Conservation (phyloP, 2,797 vertebrate species). For the Euphonia xanthogaster region DNA sequence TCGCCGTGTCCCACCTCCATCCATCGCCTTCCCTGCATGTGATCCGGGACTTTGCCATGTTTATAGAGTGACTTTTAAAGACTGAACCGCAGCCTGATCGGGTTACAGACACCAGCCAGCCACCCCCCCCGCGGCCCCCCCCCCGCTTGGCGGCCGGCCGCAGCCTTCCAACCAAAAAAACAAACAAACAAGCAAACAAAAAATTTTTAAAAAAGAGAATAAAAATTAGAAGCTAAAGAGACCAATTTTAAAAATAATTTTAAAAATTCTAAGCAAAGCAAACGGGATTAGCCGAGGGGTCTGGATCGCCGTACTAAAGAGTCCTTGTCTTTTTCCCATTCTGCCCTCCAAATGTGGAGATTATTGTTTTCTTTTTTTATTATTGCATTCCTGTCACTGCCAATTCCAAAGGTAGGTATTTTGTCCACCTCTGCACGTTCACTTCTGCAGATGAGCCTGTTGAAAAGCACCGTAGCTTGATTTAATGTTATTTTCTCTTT, state of each 20-base stretch:
- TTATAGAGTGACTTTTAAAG: not conserved
- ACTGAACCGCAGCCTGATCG: constrained; percentile 13
- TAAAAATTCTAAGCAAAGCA: constrained; percentile 64
- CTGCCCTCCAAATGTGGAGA: constrained; percentile 92
- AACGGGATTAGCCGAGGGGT: constrained; percentile 80
- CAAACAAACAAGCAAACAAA: not conserved
- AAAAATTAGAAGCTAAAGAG: not conserved
- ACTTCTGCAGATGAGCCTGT: constrained; percentile 98
- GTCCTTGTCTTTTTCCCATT: constrained; percentile 96
- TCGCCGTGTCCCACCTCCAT: constrained; percentile 62
- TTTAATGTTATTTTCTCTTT: constrained; percentile 86
- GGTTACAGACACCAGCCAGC: not conserved
- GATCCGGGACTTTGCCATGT: constrained; percentile 56
- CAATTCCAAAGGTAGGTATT: constrained; percentile 98
- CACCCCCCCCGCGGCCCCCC: constrained; percentile 64
- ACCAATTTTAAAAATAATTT: not conserved
- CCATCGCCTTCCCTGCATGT: constrained; percentile 75
- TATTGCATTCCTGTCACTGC: constrained; percentile 98
- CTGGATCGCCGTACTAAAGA: constrained; percentile 90
- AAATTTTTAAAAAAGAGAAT: not conserved
- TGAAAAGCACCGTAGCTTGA: constrained; percentile 97
- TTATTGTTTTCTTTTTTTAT: constrained; percentile 94
- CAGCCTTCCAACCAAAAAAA: constrained; percentile 31
- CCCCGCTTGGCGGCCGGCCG: constrained; percentile 70
- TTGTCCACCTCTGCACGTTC: constrained; percentile 93